phyloP scores from a whole-genome alignment of 2,888 invertebrate species.

The Eulithis testata region DNA sequence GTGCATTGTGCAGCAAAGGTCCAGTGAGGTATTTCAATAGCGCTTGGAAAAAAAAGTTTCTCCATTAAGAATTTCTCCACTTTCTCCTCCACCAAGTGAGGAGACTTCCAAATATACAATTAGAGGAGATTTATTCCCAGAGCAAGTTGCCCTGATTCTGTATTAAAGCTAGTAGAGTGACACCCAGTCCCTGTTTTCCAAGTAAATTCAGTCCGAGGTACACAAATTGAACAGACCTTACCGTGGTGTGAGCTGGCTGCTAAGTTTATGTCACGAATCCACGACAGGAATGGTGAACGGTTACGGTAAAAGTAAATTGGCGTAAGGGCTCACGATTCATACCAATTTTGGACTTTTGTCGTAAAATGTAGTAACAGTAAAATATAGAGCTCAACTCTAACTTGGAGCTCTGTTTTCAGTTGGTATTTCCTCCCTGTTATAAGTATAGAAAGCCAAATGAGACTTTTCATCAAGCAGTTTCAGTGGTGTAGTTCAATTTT shows the following conservation, averaged over 20 bases:
- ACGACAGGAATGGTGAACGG: conserved; percentile 34
- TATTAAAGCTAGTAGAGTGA: background rate
- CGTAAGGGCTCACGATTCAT: conserved; percentile 34
- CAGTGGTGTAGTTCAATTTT: no score
- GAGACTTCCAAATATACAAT: no score
- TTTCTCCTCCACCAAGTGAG: no score
- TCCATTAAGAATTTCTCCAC: no score
- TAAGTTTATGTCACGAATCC: conserved; percentile 40
- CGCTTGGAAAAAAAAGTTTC: no score
- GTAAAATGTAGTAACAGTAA: background rate
- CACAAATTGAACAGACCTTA: conserved; percentile 27
- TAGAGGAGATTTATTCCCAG: no score
- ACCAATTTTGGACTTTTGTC: conserved; percentile 12
- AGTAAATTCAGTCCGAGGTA: conserved; percentile 5
- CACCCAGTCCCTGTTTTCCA: background rate
- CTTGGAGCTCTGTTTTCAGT: background rate
- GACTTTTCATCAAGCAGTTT: background rate
- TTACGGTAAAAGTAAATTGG: conserved; percentile 38
- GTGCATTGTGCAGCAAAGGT: background rate
- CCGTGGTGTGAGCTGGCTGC: conserved; percentile 36
- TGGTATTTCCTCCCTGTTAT: background rate
- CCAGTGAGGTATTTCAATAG: no score
- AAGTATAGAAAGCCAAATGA: background rate
- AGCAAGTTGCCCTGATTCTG: no score
- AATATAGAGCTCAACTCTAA: background rate